Evolutionary conservation across 2,113 vertebrate species (phyloP).

Genomic region (Labeo catla): DNA sequence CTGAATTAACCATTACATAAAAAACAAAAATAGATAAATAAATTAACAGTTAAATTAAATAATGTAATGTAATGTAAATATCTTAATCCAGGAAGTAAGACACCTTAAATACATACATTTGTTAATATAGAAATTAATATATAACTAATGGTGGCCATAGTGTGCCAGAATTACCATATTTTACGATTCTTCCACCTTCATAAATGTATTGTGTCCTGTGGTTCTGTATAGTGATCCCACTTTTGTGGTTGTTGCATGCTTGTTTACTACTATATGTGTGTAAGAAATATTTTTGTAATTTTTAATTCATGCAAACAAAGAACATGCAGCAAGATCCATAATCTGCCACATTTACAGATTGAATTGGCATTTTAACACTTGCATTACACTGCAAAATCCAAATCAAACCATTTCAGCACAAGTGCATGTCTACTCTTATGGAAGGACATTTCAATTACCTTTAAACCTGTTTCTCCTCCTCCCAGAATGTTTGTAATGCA

Average conservation of each 20-base stretch:
- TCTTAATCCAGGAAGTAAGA: neutral
- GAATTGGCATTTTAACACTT: neutral
- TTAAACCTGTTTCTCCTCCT: neutral
- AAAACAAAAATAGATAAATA: neutral
- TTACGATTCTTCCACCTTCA: neutral
- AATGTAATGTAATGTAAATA: neutral
- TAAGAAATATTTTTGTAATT: neutral
- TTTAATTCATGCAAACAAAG: neutral
- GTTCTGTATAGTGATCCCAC: neutral
- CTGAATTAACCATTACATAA: neutral
- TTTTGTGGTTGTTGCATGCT: neutral
- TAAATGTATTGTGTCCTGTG: neutral
- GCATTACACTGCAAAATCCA: neutral
- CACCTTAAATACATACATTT: neutral
- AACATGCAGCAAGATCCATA: neutral
- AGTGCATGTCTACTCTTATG: neutral
- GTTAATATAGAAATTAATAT: neutral
- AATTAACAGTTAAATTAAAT: neutral
- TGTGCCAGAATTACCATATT: neutral
- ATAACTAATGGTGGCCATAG: too few species aligned
- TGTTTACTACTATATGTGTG: neutral
- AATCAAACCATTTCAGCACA: neutral
- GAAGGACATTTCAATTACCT: conserved; percentile 26
- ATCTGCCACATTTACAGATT: neutral
- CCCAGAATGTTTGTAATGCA: neutral